Evolutionary conservation across 2,888 invertebrate species (phyloP), one percentile per base, ranked within the genome.

Genomic region (Syrista parreyssii): DNA sequence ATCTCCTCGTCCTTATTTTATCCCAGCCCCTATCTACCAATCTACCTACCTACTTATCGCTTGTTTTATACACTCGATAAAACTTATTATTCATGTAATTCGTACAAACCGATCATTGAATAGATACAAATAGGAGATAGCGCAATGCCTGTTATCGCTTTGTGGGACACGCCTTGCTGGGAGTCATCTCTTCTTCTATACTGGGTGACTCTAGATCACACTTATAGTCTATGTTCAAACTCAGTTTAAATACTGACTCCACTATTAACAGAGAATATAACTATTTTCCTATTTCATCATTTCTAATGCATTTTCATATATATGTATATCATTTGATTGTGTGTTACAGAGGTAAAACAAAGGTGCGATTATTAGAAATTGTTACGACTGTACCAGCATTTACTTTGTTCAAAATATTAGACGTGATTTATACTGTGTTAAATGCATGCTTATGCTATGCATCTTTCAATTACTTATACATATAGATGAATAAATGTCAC

Each of bases 101-200:
- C 78, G 80, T 81, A 79, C 78, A 69, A 78, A 77, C 73, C 79
- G 82, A 83, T 79, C 81, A 81, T 83, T 84, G 83, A 82, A 84
- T 82, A 83, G 84, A 84, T 84, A 82, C 76, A 80, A 81, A 82
- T 80, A 80, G 68, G 76, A 79, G 83, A 83, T 82, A 80, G 34
- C 75, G 15, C 75, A 76, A 78, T 78, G 76, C 75, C 80, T 77
- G 76, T 73, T 77, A 82, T 81, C 78, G 72, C 75, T 75, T 73
- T 68, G 68, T 73, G 55, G 32, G 77, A 55, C 34, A 76, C 73
- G 68, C 33, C 78, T 75, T 32, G 68, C 30, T 36, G 32, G 75
- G 68, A 76, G 75, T 68, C 77, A 31, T 71, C 71, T 55, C 23
- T 55, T 69, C 76, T 76, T 36, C 12, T 76, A 75, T 81, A 79